A percentile compares a stretch with the other conserved stretches of the same genome.
Conservation (phyloP, 2,113 vertebrate species). For the Pitta sordida region DNA sequence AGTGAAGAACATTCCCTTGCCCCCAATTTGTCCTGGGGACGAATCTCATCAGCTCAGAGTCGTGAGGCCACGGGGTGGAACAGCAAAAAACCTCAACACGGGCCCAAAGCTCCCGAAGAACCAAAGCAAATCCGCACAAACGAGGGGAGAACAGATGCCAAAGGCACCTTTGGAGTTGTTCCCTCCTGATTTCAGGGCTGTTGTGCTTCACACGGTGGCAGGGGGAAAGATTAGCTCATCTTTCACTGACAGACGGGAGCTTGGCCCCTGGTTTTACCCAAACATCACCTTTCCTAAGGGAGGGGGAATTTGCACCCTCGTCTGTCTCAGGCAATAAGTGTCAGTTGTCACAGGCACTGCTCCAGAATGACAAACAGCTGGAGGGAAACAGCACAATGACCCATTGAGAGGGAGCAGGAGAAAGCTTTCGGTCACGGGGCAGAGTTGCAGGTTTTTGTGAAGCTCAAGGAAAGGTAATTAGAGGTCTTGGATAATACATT, state of each 20-base stretch:
- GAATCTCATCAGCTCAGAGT: neutral
- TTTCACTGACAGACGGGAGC: neutral
- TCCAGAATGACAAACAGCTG: conserved; percentile 25
- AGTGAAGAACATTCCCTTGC: neutral
- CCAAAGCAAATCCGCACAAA: neutral
- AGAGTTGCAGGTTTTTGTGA: neutral
- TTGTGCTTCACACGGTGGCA: neutral
- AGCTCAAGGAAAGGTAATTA: conserved; percentile 49
- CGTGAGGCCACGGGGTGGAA: neutral
- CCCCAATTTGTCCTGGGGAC: neutral
- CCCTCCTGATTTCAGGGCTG: neutral
- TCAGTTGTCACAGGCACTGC: neutral
- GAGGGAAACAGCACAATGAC: conserved; percentile 16
- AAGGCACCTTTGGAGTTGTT: neutral
- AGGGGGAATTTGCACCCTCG: neutral
- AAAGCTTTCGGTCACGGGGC: conserved; percentile 13
- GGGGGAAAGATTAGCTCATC: conserved; percentile 36
- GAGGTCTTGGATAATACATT: conserved; percentile 7
- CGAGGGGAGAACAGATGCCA: neutral
- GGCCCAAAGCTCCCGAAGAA: neutral
- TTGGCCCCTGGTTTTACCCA: neutral
- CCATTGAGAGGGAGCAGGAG: neutral
- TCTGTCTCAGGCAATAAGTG: neutral
- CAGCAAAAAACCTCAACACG: neutral
- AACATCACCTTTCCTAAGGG: conserved; percentile 29